Base-by-base conservation (phyloP, 2,113 vertebrate species). In the Tragelaphus strepsiceros region DNA sequence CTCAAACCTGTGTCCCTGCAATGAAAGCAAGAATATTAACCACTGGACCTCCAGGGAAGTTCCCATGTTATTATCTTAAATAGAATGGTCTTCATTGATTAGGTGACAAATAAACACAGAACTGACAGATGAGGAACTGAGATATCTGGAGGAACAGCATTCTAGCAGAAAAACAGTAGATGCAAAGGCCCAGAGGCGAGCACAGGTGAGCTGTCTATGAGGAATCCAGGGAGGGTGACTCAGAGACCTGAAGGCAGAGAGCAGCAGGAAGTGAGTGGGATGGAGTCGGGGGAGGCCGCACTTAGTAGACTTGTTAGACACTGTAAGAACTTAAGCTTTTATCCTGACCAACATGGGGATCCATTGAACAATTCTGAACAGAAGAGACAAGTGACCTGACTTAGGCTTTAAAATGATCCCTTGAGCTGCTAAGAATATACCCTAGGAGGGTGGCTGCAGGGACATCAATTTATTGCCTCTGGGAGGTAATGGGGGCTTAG, bases 391-490 rank as follows among this genome's bases (percentile, higher is more conserved):
- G 32, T 56, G 59, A 89, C 80, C n/a, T 91, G 80, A 83, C 21
- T 95, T 87, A 12, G 5, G 3, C 43, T 89, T 84, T 80, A 16
- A 92, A 91, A 61, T 22, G 28, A 64, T 53, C 58, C 28, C 74
- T 95, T 24, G n/a, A 94, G 15, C 89, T 81, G 49, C 86, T 92
- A 61, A 85, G 59, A 90, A 56, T 71, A 54, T 88, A 30, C 64
- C 61, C 3, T 10, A 81, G n/a, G 46, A 58, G 51, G 26, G 2
- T 61, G 32, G 35, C 32, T 19, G 24, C 62, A 82, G 49, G 51
- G 5, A 91, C 77, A 53, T 64, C 46, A 88, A 22, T 88, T 94
- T 35, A 30, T 54, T 59, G 56, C 26, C 88, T 64, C 26, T 43
- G 61, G 78, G 58, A 95, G n/a, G 19, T 16, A 16, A 54, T 24